A percentile compares a stretch with the other conserved stretches of the same genome.
These are phyloP conservation scores for Hippolais icterina DNA, from an alignment of 2,113 vertebrate species.

Conservation along the genomic window DNA sequence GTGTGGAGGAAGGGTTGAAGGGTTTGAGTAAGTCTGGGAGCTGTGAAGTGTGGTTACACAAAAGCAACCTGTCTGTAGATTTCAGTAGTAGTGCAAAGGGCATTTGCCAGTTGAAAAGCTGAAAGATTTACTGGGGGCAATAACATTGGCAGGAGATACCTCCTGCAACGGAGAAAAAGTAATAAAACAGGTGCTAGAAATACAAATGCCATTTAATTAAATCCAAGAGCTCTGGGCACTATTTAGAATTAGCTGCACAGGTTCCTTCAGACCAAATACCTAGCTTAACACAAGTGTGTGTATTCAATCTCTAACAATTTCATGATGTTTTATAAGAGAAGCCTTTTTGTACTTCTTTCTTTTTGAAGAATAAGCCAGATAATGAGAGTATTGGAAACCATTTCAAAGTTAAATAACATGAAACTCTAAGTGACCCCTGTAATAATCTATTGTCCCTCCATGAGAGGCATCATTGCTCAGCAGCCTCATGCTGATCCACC, in stretches of 20 bases:
- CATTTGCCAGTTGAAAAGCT: not conserved
- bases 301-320: not conserved
- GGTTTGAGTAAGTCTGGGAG: not conserved
- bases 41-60: not conserved
- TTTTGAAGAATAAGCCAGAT: not conserved
- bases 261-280: not conserved
- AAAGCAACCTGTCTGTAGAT: rapidly evolving
- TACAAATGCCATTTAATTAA: not conserved
- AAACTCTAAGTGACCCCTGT: not conserved
- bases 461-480: not conserved
- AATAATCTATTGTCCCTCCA: rapidly evolving
- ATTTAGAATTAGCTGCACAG: not conserved
- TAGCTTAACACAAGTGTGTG: not conserved
- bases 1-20: not conserved
- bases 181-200: not conserved
- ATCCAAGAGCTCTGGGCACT: not conserved
- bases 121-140: not conserved
- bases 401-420: not conserved
- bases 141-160: not conserved
- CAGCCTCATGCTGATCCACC: rapidly evolving
- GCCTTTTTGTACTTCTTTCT: not conserved
- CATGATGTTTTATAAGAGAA: not conserved
- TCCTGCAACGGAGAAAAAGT: not conserved
- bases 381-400: not conserved
- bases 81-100: not conserved